These are phyloP conservation scores for Hyaena hyaena DNA, from an alignment of 2,113 vertebrate genomes.

Conservation along the genomic window DNA sequence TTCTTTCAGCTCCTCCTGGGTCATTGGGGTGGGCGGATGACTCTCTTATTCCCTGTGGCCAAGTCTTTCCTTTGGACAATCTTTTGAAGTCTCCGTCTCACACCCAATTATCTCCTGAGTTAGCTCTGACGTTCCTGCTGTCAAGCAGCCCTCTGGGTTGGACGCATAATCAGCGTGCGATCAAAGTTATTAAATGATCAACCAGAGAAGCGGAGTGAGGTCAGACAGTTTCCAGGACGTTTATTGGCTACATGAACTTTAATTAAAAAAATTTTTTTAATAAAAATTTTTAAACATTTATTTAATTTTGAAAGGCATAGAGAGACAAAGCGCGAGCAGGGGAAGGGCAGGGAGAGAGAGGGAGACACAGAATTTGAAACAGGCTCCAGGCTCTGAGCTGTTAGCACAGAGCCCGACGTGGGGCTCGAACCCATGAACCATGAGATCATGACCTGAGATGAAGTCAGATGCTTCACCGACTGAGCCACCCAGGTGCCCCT, in stretches of 20 bases:
- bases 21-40: background rate
- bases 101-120: background rate
- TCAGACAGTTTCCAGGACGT: background rate
- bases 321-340: no score
- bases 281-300: no score
- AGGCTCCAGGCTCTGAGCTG: no score
- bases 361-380: no score
- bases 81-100: background rate
- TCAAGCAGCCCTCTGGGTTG: background rate
- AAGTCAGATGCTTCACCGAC: no score
- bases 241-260: background rate
- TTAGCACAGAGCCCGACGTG: no score
- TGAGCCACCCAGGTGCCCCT: no score
- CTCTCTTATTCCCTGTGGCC: background rate
- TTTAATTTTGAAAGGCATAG: no score
- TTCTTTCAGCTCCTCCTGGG: background rate
- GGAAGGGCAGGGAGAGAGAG: no score
- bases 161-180: background rate
- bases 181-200: background rate
- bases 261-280: no score
- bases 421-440: no score
- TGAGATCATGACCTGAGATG: no score
- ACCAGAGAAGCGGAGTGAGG: background rate
- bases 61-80: background rate
- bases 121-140: background rate